Evolutionary conservation across 1,140 invertebrate genomes (phyloP), one percentile per base, ranked within the genome.

Genomic region (Helicoverpa armigera): DNA sequence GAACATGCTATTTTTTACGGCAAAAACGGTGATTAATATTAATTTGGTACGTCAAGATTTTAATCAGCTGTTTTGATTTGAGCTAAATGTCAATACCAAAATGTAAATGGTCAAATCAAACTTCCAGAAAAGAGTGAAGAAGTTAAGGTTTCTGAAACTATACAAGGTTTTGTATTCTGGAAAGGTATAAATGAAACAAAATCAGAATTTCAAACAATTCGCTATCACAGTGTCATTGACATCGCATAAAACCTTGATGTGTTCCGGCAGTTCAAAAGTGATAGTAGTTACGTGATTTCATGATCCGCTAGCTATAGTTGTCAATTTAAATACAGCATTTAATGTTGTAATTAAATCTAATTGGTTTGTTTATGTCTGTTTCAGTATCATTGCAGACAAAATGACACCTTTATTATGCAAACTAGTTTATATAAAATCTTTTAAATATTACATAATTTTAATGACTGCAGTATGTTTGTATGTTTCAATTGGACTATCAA

Each of bases 21-120:
- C 29, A 31, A 54, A 72, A 53, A 72, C 69, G 5, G 23, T 72
- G 50, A 65, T 65, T 43, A 65, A 65, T 31, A 72, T 72, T 54
- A 72, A 31, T 54, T 53, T 54, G 50, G 18, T 72, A 11, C n/a
- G 53, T 29, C 50, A 29, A 54, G 29, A 7, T 31, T n/a, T 72
- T 72, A 31, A 72, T 31, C n/a, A 48, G n/a, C 35, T 18, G 35
- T 13, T 69, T 69, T 10, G 16, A 16, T 69, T 69, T 50, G 18
- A n/a, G 23, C 31, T n/a, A 13, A 61, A 50, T 69, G 10, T 69
- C 50, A 11, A 50, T 50, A 48, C 43, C 9, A 43, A 31, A 29
- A 61, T 61, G 58, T 2, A 14, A 31, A 29, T 11, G 9, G 9
- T 12, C 16, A 58, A 58, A 5, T 7, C 3, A 60, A 29, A 3